Evolutionary conservation across 2,113 vertebrate species (phyloP), one percentile per base, ranked within the genome.

Genomic region (Orthonyx spaldingii): DNA sequence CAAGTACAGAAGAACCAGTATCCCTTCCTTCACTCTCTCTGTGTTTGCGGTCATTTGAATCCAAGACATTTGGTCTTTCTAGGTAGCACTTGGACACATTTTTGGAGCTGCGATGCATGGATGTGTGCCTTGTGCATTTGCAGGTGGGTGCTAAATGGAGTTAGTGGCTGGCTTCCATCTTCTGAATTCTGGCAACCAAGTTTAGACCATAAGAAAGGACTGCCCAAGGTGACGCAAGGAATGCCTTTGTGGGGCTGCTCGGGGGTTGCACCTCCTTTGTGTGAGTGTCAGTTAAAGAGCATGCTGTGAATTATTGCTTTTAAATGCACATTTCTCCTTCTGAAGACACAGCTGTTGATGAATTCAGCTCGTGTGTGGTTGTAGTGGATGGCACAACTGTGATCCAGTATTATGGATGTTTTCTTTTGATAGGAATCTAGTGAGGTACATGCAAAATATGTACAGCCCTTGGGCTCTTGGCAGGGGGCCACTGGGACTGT

Each of bases 251-350:
- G 63, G 77, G 33, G 69, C 82, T 82, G 33, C 17, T 66, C 3
- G 3, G 70, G 32, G 75, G 5, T 13, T 44, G 37, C 23, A 33
- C 33, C 13, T 57, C 18, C 32, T 44, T 87, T 53, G 27, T 50
- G 85, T 37, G 74, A 77, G 90, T 83, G 94, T 90, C 86, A 77
- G 0, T 74, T 85, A 42, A 85, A 89, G 87, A 49, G 14, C 39
- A 65, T 28, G 69, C 88, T 90, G 66, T 95, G 92, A 96, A 90
- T 96, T 96, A 86, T 10, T 94, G 89, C 93, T 94, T 96, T 84
- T 91, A 87, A 96, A 80, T 80, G 83, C 84, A 89, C 42, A 17
- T 65, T 72, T 55, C 55, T 93, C 60, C 87, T 78, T 60, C 84
- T 79, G 44, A 52, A 91, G 92, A 28, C 60, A 10, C 52, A 80